Evolutionary conservation across 2,113 vertebrate genomes (phyloP), one percentile per base, ranked within the genome.

Genomic region (Aldabrachelys gigantea): DNA sequence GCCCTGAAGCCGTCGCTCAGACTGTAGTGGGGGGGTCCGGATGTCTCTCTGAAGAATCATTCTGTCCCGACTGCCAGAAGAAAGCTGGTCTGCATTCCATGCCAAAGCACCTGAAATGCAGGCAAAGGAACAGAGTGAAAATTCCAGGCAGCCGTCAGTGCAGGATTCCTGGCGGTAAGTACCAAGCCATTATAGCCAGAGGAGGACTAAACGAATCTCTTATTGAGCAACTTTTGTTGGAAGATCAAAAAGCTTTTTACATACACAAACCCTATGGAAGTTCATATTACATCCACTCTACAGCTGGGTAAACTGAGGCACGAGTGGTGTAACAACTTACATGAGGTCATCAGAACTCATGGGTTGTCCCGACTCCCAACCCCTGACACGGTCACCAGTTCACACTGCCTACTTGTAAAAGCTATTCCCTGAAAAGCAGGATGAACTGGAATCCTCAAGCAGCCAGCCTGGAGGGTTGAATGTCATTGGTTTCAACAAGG

Each of bases 1-100:
- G 75, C 99, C 99, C 96, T 99, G 99, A 29, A 99, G 99, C 79
- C 99, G 98, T 27, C 99, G 99, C 96, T 99, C 99, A 0, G 99
- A 99, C 98, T 99, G 99, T 52, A 99, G 96, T 2, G 99, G 99
- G 0, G 99, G 99, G 0, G 99, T 98, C 82, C 99, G 98, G 93
- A 99, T 99, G 95, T 99, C 99, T 56, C 99, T 94, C 97, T 99
- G 99, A 10, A 99, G 98, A 96, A 99, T 99, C 98, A 99, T 99
- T 25, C 99, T 98, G 97, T 99, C 99, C 0, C 99, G 98, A 75
- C 99, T 99, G 56, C 99, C 99, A 0, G 99, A 99, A 0, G 99
- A 99, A 12, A 99, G 98, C 98, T 99, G 99, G 97, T 99, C 99
- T 0, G 99, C 99, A 0, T 99, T 99, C 99, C 99, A 99, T 0